Evolutionary conservation across 2,113 vertebrate genomes (phyloP).

Genomic region (Donacobius atricapilla): DNA sequence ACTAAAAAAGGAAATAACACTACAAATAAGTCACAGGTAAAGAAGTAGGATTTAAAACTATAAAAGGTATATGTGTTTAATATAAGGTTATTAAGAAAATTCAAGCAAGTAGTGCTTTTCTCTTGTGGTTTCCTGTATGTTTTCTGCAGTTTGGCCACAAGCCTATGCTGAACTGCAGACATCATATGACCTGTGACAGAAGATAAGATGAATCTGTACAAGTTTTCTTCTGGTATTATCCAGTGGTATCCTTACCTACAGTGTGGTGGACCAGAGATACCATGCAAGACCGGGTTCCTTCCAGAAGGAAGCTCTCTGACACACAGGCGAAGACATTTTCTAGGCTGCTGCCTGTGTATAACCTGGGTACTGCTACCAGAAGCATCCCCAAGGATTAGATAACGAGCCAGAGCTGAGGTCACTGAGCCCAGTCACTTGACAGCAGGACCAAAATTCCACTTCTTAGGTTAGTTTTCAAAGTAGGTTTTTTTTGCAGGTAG

Average conservation of each 20-base stretch:
- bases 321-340: not conserved
- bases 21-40: not conserved
- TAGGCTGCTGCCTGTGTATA: not conserved
- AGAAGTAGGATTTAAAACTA: not conserved
- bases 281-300: not conserved
- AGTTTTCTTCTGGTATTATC: not conserved
- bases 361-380: fast-evolving
- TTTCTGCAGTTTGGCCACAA: not conserved
- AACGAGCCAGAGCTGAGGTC: not conserved
- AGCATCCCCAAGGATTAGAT: not conserved
- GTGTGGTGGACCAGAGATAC: not conserved
- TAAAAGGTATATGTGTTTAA: not conserved
- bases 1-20: not conserved
- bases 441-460: not conserved
- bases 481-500: not conserved
- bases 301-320: not conserved
- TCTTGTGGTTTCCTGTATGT: not conserved
- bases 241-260: not conserved
- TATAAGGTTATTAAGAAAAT: not conserved
- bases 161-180: not conserved
- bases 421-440: not conserved
- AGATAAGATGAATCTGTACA: not conserved
- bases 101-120: not conserved
- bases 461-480: not conserved
- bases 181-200: not conserved